These are phyloP conservation scores for Scylla paramamosain DNA, from an alignment of 1,140 invertebrate genomes.

Conservation along the genomic window DNA sequence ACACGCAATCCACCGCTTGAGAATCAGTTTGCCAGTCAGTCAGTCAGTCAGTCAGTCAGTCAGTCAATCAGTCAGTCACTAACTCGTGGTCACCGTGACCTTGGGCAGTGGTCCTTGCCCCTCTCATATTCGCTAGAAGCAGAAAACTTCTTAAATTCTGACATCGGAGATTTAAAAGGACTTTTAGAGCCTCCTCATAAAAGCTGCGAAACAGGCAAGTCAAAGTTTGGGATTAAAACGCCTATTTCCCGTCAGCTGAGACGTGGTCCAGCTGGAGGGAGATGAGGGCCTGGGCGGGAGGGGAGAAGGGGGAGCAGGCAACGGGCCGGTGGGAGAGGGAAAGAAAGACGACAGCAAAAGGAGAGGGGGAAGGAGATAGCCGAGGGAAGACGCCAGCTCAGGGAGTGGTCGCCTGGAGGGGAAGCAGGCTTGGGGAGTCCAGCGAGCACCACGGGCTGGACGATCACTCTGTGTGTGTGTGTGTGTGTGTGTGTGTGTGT, in stretches of 20 bases:
- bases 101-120: not conserved
- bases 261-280: not conserved
- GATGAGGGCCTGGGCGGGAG: not conserved
- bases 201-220: constrained; percentile 8
- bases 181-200: not conserved
- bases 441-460: no score
- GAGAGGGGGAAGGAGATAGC: not conserved
- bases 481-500: no score
- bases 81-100: not conserved
- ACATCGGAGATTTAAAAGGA: constrained; percentile 13
- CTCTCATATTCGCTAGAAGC: not conserved
- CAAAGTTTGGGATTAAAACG: constrained; percentile 23
- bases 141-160: constrained; percentile 2
- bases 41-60: not conserved
- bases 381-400: no score
- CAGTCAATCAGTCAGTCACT: not conserved
- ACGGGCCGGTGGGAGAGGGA: not conserved
- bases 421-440: no score
- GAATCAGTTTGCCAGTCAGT: not conserved
- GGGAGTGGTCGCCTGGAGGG: no score
- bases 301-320: not conserved
- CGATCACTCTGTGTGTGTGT: no score
- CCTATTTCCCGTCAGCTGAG: constrained; percentile 2
- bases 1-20: not conserved
- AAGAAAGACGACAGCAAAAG: not conserved